Base-by-base conservation (phyloP, 2,797 vertebrate species). In the Xerus rutilus region DNA sequence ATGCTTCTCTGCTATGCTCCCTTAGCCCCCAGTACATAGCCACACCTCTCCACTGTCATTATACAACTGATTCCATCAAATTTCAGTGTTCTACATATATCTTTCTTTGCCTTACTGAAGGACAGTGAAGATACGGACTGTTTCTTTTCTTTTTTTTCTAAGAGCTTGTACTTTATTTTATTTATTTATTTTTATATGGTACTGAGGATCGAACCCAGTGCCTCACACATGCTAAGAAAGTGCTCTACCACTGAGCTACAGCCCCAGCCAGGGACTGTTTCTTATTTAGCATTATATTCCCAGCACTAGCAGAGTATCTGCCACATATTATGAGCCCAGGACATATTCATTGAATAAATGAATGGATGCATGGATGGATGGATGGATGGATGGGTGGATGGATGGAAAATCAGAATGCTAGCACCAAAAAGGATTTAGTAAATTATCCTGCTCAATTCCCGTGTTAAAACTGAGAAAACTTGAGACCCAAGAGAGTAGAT, bases 381-480 rank as follows among this genome's bases (percentile, higher is more conserved):
- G 39, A 39, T 39, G 39, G 39, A 3, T 39, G 39, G 39, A 3
- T 39, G 49, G 14, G 12, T 78, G 39, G 94, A 67, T 89, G 59
- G 57, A 73, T 79, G 57, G 35, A 90, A n/a, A 74, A 62, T 89
- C 10, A 93, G 76, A 82, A 92, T 85, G 30, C 7, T 93, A 79
- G 35, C 88, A 57, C 10, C 21, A 86, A 91, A 81, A 57, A 0
- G 4, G 9, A 89, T 47, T 73, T 93, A 86, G 82, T 93, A 90
- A 89, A 77, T 21, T 82, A 59, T 87, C 67, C 30, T 90, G 21
- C 30, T 28, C 14, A 88, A 52, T 90, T 94, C 69, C 25, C 4
- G 87, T 79, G 70, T 78, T 91, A 82, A 95, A 89, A 32, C 30
- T 49, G 30, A 96, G 93, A 64, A 95, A 92, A 87, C 30, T 59